These are phyloP conservation scores for Sinocyclocheilus maitianheensis DNA, from an alignment of 2,113 vertebrate species.

Conservation along the genomic window DNA sequence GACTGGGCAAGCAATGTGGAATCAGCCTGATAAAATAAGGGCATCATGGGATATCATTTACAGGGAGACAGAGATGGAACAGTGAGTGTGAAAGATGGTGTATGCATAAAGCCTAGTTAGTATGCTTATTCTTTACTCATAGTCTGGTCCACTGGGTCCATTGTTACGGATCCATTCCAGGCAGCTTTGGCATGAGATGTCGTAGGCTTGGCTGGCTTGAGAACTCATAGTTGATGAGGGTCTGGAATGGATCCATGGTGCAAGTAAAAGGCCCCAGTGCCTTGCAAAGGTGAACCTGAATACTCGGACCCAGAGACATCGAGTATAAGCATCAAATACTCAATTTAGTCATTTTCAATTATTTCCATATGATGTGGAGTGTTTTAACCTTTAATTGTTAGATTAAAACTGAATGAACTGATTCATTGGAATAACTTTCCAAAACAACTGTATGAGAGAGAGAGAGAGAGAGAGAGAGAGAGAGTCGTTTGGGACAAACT, in stretches of 20 bases:
- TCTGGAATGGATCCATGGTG: conserved; percentile 36
- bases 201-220: conserved; percentile 38
- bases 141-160: conserved; percentile 49
- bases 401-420: background rate
- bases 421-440: background rate
- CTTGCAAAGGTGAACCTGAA: conserved; percentile 11
- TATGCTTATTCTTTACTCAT: conserved; percentile 48
- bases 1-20: conserved; percentile 48
- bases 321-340: background rate
- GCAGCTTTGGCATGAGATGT: conserved; percentile 38
- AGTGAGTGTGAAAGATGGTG: conserved; percentile 42
- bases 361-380: background rate
- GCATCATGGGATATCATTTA: conserved; percentile 52
- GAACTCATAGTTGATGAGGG: conserved; percentile 13
- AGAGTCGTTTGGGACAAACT: background rate
- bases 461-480: background rate
- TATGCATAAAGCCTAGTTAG: conserved; percentile 38
- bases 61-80: conserved; percentile 43
- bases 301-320: background rate
- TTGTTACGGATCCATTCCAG: conserved; percentile 52
- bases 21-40: conserved; percentile 53
- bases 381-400: background rate
- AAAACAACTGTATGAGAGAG: background rate
- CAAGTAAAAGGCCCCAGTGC: conserved; percentile 39
- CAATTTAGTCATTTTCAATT: background rate